These are phyloP conservation scores for Solenopsis invicta DNA, from an alignment of 1,140 invertebrate genomes.

Conservation along the genomic window DNA sequence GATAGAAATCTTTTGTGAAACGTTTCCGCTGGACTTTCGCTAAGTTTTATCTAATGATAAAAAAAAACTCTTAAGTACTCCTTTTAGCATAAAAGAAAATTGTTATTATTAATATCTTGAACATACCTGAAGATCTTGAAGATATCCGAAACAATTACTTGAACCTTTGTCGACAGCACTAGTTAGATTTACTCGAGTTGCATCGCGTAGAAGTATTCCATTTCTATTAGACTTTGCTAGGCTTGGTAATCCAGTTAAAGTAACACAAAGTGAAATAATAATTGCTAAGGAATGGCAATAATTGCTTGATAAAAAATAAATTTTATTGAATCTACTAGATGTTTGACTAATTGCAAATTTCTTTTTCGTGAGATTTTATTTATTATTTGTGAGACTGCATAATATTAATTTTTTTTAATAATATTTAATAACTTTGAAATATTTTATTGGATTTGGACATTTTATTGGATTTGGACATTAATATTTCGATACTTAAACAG, in stretches of 20 bases:
- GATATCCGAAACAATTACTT: not conserved
- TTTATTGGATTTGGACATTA: not conserved
- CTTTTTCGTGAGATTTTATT: not conserved
- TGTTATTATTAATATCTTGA: not conserved
- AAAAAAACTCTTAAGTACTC: not conserved
- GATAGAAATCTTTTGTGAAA: not conserved
- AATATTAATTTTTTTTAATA: not conserved
- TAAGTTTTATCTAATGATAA: slow-evolving; percentile 9
- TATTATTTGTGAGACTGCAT: not conserved
- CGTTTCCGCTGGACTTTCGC: not conserved
- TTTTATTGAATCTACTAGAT: not conserved
- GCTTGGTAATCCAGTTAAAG: not conserved
- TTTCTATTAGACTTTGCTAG: not conserved
- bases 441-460: slow-evolving; percentile 1
- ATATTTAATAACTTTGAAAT: not conserved
- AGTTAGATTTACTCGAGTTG: not conserved
- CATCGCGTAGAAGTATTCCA: not conserved
- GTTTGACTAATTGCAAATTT: not conserved
- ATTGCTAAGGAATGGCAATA: not conserved
- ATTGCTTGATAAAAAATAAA: not conserved
- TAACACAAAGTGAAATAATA: slow-evolving; percentile 9
- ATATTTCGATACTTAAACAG: not conserved
- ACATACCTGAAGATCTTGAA: not conserved
- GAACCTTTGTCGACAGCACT: slow-evolving; percentile 1
- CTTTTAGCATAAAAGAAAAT: not conserved